These are phyloP conservation scores for Xenopus borealis DNA, from an alignment of 2,113 vertebrate species.

Conservation along the genomic window DNA sequence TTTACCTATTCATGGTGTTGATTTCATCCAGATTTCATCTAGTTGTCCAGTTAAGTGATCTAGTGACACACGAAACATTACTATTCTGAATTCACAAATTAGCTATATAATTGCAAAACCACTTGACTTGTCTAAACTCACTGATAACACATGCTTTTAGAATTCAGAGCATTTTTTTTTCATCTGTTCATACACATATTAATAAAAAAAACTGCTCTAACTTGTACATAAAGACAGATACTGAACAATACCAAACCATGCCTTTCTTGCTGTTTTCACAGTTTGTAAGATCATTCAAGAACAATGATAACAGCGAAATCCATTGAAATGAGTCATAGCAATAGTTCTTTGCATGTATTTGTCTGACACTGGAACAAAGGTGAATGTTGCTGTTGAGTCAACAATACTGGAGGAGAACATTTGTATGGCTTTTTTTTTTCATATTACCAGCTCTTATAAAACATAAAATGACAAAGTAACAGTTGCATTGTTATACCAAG, in stretches of 20 bases:
- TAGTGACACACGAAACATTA: too few species aligned
- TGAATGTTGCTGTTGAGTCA: not conserved
- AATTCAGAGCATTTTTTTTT: not conserved
- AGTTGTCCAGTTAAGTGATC: too few species aligned
- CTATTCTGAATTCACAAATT: too few species aligned
- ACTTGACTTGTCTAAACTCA: too few species aligned
- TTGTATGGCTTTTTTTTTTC: not conserved
- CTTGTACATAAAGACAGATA: not conserved
- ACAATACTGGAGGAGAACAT: not conserved
- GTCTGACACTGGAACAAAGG: not conserved
- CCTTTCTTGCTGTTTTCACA: not conserved
- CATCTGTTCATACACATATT: not conserved
- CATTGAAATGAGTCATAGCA: not conserved
- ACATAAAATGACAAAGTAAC: too few species aligned
- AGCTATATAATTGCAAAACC: too few species aligned
- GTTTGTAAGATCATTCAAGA: not conserved
- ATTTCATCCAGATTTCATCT: too few species aligned
- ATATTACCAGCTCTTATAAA: too few species aligned
- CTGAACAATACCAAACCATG: not conserved
- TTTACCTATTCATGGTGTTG: too few species aligned
- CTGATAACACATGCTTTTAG: too few species aligned
- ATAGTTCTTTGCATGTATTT: not conserved
- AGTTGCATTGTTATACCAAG: too few species aligned
- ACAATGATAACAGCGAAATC: not conserved
- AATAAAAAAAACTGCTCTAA: not conserved